These are phyloP conservation scores for Clanis bilineata DNA, from an alignment of 2,888 invertebrate genomes.

Conservation along the genomic window DNA sequence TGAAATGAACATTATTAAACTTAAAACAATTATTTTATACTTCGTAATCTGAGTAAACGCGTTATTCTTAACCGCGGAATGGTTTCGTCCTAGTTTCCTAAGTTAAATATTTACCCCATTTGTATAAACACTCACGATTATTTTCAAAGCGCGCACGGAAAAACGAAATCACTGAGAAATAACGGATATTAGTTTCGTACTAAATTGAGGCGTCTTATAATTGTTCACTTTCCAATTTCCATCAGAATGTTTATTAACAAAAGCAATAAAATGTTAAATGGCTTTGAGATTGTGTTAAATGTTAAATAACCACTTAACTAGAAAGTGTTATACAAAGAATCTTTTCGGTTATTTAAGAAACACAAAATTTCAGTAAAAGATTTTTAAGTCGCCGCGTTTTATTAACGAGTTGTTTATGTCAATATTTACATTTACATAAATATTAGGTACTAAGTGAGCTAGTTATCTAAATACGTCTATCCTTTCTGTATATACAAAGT, in stretches of 20 bases:
- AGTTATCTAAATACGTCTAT: too few relatives aligned
- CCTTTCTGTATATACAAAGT: too few relatives aligned
- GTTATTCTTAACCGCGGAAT: neutral
- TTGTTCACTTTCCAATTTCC: neutral
- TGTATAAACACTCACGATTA: constrained; percentile 8
- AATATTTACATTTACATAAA: too few relatives aligned
- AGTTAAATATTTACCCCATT: constrained; percentile 7
- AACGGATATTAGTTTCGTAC: neutral
- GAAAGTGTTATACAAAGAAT: neutral
- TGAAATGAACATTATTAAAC: neutral
- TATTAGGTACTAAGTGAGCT: too few relatives aligned
- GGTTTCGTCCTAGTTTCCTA: neutral
- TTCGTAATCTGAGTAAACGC: neutral
- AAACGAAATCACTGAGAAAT: neutral
- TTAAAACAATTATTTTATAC: neutral
- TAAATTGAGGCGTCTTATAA: neutral
- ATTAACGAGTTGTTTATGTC: too few relatives aligned
- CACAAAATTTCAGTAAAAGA: constrained; percentile 12
- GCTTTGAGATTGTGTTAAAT: neutral
- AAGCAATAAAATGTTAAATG: neutral
- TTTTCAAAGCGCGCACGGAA: neutral
- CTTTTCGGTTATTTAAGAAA: neutral
- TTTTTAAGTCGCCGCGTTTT: too few relatives aligned
- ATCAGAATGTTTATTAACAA: neutral
- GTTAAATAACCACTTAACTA: neutral